Base-by-base conservation (phyloP, 2,888 invertebrate genomes). In the Cephus nigrinus region DNA sequence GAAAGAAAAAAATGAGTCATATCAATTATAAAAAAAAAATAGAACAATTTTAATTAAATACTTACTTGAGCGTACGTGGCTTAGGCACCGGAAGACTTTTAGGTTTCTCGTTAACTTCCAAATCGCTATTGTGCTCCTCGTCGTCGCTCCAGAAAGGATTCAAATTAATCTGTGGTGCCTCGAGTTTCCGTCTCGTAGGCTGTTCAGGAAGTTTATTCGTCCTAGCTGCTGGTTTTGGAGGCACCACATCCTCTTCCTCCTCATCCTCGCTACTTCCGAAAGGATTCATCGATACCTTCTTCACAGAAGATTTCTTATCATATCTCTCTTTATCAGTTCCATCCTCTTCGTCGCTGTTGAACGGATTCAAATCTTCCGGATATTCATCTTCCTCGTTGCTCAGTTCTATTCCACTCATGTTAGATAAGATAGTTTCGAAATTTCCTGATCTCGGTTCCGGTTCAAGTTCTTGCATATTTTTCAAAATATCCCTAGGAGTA, bases 351-450 rank as follows among this genome's bases (percentile, higher is more conserved):
- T 96, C 96, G 84, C 95, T 95, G 68, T 94, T 95, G 92, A 98
- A 98, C 9, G 97, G 97, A 93, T 98, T 97, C 82, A 97, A 92
- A 88, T 96, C 94, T 82, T 94, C 94, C 0, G 97, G 97, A 92
- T 97, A 97, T 69, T 92, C 90, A 74, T 86, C 80, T 15, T 79
- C 75, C 74, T 85, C 82, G 32, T 78, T 82, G 77, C 85, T 85
- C 75, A 86, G 74, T 80, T 86, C 84, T 31, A 85, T 80, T 33
- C 80, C 84, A 34, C 78, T 73, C 4, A 80, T 80, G 23, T 79
- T 83, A 15, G 79, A 78, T n/a, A 85, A 68, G 15, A 78, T 82
- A 1, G 74, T 78, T 32, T 79, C 79, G 30, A 79, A 23, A 68
- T 55, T 74, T 15, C 40, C 74, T 68, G 34, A 69, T 68, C 34